A percentile compares a stretch with the other conserved stretches of the same genome.
Conservation (phyloP, 2,113 vertebrate genomes). For the Lichenostomus cassidix region DNA sequence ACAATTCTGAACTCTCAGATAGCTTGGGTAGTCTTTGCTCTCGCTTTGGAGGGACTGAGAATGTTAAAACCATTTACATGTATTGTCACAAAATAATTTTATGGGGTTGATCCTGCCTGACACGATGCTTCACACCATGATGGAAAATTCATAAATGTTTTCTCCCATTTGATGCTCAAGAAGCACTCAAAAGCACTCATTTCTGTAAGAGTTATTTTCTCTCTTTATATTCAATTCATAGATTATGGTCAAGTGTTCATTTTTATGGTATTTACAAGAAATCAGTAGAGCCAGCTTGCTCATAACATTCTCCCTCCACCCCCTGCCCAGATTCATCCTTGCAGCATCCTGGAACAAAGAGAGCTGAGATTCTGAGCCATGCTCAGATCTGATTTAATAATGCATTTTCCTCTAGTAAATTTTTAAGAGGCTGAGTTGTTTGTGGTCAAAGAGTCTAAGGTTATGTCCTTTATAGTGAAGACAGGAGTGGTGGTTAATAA, state of each 20-base stretch:
- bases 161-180: slow-evolving; percentile 8
- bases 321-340: not conserved
- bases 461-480: not conserved
- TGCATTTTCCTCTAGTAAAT: not conserved
- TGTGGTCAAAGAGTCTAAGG: not conserved
- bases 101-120: slow-evolving; percentile 47
- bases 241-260: slow-evolving; percentile 43
- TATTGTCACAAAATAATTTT: slow-evolving; percentile 48
- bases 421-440: not conserved
- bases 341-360: slow-evolving; percentile 8
- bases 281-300: slow-evolving; percentile 1
- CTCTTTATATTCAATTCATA: not conserved
- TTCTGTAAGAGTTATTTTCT: slow-evolving; percentile 43
- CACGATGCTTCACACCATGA: not conserved
- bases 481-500: not conserved
- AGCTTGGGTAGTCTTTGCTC: slow-evolving; percentile 5
- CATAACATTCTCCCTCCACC: not conserved
- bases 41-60: slow-evolving; percentile 1
- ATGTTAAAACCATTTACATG: slow-evolving; percentile 44
- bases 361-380: not conserved
- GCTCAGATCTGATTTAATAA: not conserved
- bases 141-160: slow-evolving; percentile 47
- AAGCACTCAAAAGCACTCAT: not conserved
- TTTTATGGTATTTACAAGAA: slow-evolving; percentile 55
- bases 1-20: slow-evolving; percentile 32